Conservation (phyloP, 2,113 vertebrate genomes). For the Actenoides hombroni region DNA sequence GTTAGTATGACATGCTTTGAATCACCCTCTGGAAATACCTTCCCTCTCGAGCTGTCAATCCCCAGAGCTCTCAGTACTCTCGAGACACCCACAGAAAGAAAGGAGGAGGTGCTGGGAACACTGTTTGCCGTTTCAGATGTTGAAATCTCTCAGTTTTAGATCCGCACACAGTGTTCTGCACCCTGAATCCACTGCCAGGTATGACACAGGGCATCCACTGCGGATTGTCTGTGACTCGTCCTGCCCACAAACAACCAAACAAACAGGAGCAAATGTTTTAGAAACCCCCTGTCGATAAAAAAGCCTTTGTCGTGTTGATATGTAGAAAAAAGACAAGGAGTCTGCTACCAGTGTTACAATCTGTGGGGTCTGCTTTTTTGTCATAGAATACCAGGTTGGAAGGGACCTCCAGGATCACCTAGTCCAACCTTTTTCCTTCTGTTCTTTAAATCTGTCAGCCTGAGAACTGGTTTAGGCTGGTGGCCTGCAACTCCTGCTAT, state of each 20-base stretch:
- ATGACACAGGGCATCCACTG: neutral
- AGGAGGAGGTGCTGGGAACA: constrained; percentile 17
- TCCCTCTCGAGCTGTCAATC: constrained; percentile 5
- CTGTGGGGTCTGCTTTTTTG: neutral
- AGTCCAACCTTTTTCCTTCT: too few species aligned
- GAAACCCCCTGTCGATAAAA: neutral
- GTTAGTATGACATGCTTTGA: constrained; percentile 1
- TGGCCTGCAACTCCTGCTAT: neutral
- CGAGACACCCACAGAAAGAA: constrained; percentile 9
- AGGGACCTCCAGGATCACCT: too few species aligned
- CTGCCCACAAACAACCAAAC: neutral
- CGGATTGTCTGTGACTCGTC: neutral
- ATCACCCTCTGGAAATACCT: constrained; percentile 32
- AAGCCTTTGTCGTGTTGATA: neutral
- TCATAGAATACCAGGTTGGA: too few species aligned
- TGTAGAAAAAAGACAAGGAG: neutral
- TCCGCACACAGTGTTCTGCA: neutral
- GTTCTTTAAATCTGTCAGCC: neutral
- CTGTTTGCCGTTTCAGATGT: neutral
- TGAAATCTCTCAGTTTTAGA: neutral
- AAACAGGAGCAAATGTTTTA: neutral
- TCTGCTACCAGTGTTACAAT: neutral
- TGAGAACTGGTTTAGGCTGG: neutral
- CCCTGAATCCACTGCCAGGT: neutral
- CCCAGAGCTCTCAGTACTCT: neutral